Conservation (phyloP, 2,113 vertebrate genomes). For the Oenanthe melanoleuca region DNA sequence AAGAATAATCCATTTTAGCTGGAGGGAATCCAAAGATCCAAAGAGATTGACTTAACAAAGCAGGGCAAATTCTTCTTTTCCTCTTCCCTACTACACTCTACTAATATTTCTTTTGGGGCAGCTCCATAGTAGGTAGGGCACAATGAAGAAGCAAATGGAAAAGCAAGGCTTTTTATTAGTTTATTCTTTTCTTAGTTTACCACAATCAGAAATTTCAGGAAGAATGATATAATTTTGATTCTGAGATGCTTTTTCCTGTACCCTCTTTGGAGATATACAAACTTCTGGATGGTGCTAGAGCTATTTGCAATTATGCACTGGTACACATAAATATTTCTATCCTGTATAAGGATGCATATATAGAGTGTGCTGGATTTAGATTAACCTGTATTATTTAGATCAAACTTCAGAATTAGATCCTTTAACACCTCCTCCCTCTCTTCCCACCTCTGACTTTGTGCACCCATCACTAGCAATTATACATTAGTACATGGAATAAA, state of each 20-base stretch:
- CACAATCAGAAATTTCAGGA: neutral
- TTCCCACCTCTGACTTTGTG: neutral
- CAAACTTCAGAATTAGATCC: neutral
- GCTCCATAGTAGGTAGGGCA: fast-evolving
- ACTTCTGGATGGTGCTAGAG: neutral
- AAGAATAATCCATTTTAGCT: neutral
- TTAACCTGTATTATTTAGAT: neutral
- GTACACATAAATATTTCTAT: neutral
- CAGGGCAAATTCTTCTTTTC: neutral
- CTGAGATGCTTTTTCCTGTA: neutral
- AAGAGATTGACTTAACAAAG: neutral
- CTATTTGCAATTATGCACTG: neutral
- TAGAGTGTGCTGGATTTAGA: neutral
- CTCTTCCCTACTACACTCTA: neutral
- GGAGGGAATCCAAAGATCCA: neutral
- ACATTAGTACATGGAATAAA: neutral
- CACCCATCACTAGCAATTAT: neutral
- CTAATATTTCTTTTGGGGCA: neutral
- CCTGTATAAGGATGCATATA: neutral
- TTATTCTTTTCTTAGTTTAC: neutral
- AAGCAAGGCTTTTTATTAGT: neutral
- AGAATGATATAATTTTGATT: neutral
- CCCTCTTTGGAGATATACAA: neutral
- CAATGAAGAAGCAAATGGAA: neutral
- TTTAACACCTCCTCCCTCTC: neutral